Percentiles rank a stretch among this genome's conserved stretches.
Evolutionary conservation across 2,113 vertebrate genomes (phyloP).

Genomic region (Petrocephalus microphthalmus): DNA sequence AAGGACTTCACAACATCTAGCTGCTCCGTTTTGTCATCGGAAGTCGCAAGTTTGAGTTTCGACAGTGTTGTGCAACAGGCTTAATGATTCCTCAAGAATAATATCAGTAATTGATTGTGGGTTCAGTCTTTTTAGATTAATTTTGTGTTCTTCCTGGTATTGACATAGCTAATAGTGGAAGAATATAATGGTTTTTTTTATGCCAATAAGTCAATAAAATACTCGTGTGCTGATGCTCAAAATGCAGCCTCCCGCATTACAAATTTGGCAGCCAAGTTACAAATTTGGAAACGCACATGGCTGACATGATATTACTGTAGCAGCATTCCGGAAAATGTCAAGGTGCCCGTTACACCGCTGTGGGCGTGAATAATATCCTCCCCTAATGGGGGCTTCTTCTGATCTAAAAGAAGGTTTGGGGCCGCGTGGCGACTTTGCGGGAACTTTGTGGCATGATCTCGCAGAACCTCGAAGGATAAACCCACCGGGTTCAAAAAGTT

Average conservation of each 20-base stretch:
- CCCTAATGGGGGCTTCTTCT: not conserved
- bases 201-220: not conserved
- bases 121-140: not conserved
- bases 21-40: not conserved
- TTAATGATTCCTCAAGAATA: not conserved
- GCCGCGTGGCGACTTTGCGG: not conserved
- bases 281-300: not conserved
- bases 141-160: not conserved
- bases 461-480: not conserved
- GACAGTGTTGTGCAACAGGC: not conserved
- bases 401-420: not conserved
- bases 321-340: not conserved
- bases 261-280: not conserved
- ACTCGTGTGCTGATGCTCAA: not conserved
- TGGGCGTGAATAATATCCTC: not conserved
- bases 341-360: not conserved
- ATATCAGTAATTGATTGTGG: not conserved
- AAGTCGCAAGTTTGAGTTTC: not conserved
- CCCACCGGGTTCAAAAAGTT: not conserved
- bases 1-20: not conserved
- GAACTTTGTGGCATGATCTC: not conserved
- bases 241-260: not conserved
- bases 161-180: not conserved
- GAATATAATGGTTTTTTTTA: not conserved
- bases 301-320: not conserved